Evolutionary conservation across 37 sponge, comb jelly and placozoan genomes (phyloP).

Genomic region (Halichondria panicea): DNA sequence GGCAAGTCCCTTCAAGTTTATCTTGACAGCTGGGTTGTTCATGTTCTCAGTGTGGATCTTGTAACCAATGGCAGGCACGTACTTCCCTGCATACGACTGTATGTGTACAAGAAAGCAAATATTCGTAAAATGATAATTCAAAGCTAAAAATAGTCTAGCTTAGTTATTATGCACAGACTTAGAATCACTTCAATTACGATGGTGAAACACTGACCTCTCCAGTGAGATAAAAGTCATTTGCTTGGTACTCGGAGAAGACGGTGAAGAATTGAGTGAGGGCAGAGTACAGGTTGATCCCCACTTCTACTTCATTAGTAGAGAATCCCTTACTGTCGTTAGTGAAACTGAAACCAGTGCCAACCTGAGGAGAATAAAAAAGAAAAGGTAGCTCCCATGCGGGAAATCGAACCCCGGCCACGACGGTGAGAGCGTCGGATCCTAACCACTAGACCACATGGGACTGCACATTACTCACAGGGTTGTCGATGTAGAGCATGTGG

Average conservation of each 20-base stretch:
- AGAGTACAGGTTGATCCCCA: constrained; percentile 76
- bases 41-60: constrained; percentile 66
- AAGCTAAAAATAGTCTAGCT: too few relatives aligned
- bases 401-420: too few relatives aligned
- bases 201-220: constrained; percentile 92
- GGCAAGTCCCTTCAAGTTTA: constrained; percentile 81
- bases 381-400: too few relatives aligned
- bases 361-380: constrained; percentile 37
- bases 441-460: too few relatives aligned
- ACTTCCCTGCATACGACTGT: constrained; percentile 96
- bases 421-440: too few relatives aligned
- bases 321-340: constrained; percentile 51
- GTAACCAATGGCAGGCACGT: constrained; percentile 87
- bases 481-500: constrained; percentile 86
- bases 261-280: constrained; percentile 82
- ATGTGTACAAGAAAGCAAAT: too few relatives aligned
- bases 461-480: constrained; percentile 82
- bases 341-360: constrained; percentile 92
- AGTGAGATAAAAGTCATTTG: constrained; percentile 83
- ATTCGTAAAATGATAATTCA: too few relatives aligned
- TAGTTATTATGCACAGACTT: neutral
- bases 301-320: constrained; percentile 77
- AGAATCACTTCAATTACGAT: neutral
- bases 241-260: constrained; percentile 70
- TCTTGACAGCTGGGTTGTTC: constrained; percentile 27